Conservation (phyloP, 1,140 invertebrate species). For the Chlorops oryzae region DNA sequence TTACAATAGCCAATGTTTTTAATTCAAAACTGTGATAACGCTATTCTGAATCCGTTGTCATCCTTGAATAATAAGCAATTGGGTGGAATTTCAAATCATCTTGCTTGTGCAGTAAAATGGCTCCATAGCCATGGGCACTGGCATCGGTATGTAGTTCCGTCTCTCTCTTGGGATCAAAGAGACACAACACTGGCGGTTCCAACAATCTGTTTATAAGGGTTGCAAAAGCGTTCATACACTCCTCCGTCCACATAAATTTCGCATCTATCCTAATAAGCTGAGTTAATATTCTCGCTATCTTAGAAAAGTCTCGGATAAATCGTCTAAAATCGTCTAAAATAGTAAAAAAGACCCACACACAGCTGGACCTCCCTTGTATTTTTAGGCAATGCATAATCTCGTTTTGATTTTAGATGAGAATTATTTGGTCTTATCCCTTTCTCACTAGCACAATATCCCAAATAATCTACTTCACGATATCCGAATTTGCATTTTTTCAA, state of each 20-base stretch:
- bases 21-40: slow-evolving; percentile 47
- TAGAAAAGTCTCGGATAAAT: slow-evolving; percentile 28
- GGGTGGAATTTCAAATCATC: slow-evolving; percentile 6
- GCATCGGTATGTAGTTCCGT: slow-evolving; percentile 28
- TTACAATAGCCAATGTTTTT: slow-evolving; percentile 48
- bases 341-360: neutral
- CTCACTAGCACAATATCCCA: no score
- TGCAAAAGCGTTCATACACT: no score
- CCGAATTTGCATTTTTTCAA: slow-evolving; percentile 24
- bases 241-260: slow-evolving; percentile 20
- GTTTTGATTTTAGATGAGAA: no score
- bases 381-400: no score
- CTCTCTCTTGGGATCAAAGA: no score
- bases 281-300: slow-evolving; percentile 22
- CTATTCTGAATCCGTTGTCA: slow-evolving; percentile 38
- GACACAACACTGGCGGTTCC: no score
- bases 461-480: no score
- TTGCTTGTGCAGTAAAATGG: slow-evolving; percentile 23
- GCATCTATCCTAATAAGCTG: slow-evolving; percentile 24
- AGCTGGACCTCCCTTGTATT: no score
- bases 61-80: slow-evolving; percentile 19
- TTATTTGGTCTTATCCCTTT: no score
- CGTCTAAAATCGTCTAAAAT: slow-evolving; percentile 31
- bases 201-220: no score
- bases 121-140: slow-evolving; percentile 20